Evolutionary conservation across 2,888 invertebrate species (phyloP).

Genomic region (Sturmia bella): DNA sequence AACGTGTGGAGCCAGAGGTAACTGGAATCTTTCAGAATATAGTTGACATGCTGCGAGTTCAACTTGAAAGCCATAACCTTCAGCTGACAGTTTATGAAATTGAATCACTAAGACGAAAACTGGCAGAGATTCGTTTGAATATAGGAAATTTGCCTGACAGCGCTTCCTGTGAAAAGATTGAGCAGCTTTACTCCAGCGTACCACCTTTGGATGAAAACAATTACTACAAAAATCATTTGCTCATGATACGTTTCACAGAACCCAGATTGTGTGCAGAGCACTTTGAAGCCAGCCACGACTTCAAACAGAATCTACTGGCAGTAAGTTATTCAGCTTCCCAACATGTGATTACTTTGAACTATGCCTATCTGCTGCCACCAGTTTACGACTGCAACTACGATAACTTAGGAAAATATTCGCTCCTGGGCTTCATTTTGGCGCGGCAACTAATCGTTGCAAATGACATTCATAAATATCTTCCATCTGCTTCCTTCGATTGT

Average conservation of each 20-base stretch:
- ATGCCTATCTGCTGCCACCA: slow-evolving; percentile 73
- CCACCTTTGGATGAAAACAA: slow-evolving; percentile 3
- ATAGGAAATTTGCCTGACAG: slow-evolving; percentile 75
- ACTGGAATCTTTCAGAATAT: neutral
- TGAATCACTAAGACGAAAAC: neutral
- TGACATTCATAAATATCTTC: too few relatives aligned
- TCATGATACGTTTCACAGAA: slow-evolving; percentile 9
- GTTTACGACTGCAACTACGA: slow-evolving; percentile 48
- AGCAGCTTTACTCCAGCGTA: slow-evolving; percentile 70
- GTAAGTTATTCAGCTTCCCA: too few relatives aligned
- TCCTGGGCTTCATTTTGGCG: slow-evolving; percentile 76
- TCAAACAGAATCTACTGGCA: too few relatives aligned
- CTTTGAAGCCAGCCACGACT: slow-evolving; percentile 48
- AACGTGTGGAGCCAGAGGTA: neutral
- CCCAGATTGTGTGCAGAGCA: neutral
- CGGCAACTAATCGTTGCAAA: slow-evolving; percentile 77
- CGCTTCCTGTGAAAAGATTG: slow-evolving; percentile 57
- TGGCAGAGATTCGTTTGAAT: slow-evolving; percentile 69
- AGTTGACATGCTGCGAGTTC: neutral
- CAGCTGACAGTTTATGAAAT: slow-evolving; percentile 14
- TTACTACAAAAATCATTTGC: slow-evolving; percentile 59
- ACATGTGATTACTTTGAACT: slow-evolving; percentile 76
- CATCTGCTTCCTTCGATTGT: too few relatives aligned
- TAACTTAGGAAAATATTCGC: slow-evolving; percentile 55
- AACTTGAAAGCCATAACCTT: slow-evolving; percentile 70